A percentile compares a stretch with the other conserved stretches of the same genome.
These are phyloP conservation scores for Drosophila phalerata DNA, from an alignment of 2,888 invertebrate genomes.

Conservation along the genomic window DNA sequence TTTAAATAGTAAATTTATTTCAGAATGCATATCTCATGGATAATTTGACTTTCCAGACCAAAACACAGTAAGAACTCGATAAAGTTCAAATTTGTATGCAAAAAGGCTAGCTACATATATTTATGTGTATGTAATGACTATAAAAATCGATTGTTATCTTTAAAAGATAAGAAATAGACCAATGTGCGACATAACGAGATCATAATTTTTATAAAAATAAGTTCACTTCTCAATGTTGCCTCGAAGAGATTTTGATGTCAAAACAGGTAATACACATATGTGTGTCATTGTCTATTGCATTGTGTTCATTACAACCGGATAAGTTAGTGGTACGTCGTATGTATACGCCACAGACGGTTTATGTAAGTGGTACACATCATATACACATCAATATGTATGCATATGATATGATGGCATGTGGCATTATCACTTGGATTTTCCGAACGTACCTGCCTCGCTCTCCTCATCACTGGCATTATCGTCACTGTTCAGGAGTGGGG, in stretches of 20 bases:
- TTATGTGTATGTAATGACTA: neutral
- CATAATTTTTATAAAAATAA: neutral
- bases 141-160: neutral
- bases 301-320: too few relatives aligned
- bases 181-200: neutral
- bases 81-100: neutral
- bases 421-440: neutral
- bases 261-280: neutral
- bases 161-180: neutral
- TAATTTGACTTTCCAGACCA: neutral
- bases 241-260: neutral
- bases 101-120: neutral
- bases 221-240: neutral
- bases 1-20: neutral
- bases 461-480: constrained; percentile 35
- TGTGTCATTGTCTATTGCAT: neutral
- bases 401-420: constrained; percentile 2
- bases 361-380: neutral
- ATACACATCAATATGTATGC: neutral
- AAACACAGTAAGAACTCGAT: too few relatives aligned
- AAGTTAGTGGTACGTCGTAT: neutral
- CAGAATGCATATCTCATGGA: neutral
- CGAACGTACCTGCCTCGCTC: constrained; percentile 45
- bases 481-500: constrained; percentile 49
- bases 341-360: neutral